Evolutionary conservation across 2,797 vertebrate species (phyloP).

Genomic region (Acomys russatus): DNA sequence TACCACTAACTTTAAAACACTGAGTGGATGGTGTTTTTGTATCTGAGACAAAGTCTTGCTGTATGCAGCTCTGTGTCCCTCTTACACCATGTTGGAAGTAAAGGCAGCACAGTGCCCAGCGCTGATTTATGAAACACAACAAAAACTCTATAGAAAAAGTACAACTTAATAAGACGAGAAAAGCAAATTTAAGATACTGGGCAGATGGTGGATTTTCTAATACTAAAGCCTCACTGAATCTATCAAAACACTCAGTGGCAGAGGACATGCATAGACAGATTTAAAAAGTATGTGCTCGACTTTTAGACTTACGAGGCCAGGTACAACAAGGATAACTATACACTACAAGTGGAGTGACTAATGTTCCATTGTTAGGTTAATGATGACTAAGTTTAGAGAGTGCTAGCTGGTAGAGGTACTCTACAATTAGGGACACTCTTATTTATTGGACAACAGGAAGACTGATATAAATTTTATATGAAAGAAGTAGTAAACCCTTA

Average conservation of each 20-base stretch:
- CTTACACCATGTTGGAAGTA: not conserved
- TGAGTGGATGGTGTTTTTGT: not conserved
- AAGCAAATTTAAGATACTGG: not conserved
- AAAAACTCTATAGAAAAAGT: not conserved
- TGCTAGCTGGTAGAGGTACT: not conserved
- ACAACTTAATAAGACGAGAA: constrained; percentile 16
- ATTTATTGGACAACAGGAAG: not conserved
- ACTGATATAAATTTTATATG: not conserved
- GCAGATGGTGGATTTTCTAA: constrained; percentile 31
- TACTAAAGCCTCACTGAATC: not conserved
- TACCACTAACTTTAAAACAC: not conserved
- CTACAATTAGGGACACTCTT: not conserved
- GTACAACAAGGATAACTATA: not conserved
- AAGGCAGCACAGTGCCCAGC: not conserved
- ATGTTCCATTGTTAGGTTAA: not conserved
- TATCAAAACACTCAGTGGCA: not conserved
- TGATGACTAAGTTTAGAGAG: not conserved
- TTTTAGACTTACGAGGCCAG: not conserved
- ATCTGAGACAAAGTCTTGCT: not conserved
- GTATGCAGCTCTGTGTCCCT: not conserved
- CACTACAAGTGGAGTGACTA: not conserved
- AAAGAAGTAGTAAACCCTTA: not conserved
- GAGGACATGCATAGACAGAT: not conserved
- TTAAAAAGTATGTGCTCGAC: not conserved
- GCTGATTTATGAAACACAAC: not conserved